Evolutionary conservation across 1,140 invertebrate species (phyloP), one percentile per base, ranked within the genome.

Genomic region (Philotrypesis tridentata): DNA sequence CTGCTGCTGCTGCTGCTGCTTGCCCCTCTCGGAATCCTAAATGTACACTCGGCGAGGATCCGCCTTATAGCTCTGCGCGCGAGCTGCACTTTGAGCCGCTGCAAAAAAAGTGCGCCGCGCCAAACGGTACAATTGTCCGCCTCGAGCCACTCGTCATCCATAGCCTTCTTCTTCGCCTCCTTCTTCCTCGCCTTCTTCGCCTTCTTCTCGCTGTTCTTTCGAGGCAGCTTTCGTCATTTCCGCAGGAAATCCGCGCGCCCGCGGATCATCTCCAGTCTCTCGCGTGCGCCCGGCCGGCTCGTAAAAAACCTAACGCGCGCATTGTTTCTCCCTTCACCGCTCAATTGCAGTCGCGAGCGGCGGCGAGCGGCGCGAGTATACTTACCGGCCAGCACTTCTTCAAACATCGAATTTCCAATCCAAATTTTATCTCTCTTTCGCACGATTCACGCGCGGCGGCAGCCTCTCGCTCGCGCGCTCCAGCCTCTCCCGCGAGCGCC

Each of bases 211-310:
- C 9, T 60, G 65, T 55, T 68, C 63, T 55, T 80, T 77, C 27
- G 27, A 17, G 61, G 67, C 83, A 72, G 70, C 72, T 25, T 40
- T n/a, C 71, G 29, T 77, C 55, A 65, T 80, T 80, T 80, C 78
- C 70, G 70, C 48, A 73, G 70, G 68, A 80, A 80, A 65, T 74
- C 72, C 61, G 23, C 8, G 61, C 48, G 48, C 48, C 48, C 21
- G 48, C 48, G 48, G 48, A 55, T 55, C 48, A 55, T 55, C 48
- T 9, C 9, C 33, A 5, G 4, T 65, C 23, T 65, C 33, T 33
- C 29, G 21, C 11, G 27, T n/a, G 33, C 29, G 9, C 33, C n/a
- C 67, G 5, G 7, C 27, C 14, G 63, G 12, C 27, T 65, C 63
- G 63, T 29, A 27, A 65, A 29, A 65, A 65, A 65, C 4, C 48